Percentiles rank a stretch among this genome's conserved stretches.
Evolutionary conservation across 2,888 invertebrate genomes (phyloP).

Genomic region (Athripsodes cinereus): DNA sequence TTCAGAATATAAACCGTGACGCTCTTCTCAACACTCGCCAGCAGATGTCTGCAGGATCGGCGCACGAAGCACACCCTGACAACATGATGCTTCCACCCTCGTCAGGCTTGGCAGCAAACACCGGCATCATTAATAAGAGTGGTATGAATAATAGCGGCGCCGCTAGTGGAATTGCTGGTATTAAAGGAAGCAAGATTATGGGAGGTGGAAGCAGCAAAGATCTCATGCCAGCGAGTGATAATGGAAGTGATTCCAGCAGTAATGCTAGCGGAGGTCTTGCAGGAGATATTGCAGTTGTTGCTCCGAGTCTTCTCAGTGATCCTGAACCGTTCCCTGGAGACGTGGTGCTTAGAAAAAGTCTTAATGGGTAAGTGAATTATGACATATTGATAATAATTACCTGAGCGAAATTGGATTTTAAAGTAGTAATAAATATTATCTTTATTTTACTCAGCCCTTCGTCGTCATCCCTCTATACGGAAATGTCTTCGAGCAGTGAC

Average conservation of each 20-base stretch:
- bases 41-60: constrained; percentile 17
- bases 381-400: too few species aligned
- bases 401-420: too few species aligned
- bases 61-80: constrained; percentile 18
- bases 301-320: neutral
- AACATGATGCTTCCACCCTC: constrained; percentile 4
- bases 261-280: neutral
- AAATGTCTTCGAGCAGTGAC: constrained; percentile 14
- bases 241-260: neutral
- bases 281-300: neutral
- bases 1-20: constrained; percentile 22
- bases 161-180: neutral
- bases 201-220: neutral
- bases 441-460: neutral
- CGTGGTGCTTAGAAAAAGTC: neutral
- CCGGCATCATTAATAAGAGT: neutral
- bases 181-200: neutral
- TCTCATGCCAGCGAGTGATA: neutral
- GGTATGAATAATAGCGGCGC: neutral
- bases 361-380: neutral
- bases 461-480: constrained; percentile 14
- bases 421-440: too few species aligned
- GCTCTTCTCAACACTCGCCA: constrained; percentile 21
- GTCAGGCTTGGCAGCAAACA: neutral
- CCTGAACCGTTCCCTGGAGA: neutral